Conservation (phyloP, 1,140 invertebrate species). For the Diabrotica undecimpunctata region DNA sequence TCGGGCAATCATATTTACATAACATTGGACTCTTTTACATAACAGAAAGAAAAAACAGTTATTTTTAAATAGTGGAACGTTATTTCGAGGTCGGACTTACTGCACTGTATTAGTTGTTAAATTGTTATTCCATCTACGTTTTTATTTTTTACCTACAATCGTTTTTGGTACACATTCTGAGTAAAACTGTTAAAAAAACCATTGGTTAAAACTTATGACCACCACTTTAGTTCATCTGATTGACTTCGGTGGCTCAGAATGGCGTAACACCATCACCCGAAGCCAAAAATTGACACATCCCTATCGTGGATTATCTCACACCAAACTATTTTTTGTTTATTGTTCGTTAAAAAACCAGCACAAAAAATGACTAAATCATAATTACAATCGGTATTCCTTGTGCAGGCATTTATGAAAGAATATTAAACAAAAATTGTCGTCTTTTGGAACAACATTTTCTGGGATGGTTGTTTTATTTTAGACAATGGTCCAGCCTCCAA, state of each 20-base stretch:
- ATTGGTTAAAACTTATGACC: slow-evolving; percentile 27
- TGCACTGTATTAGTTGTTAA: too few species aligned
- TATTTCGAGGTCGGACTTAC: too few species aligned
- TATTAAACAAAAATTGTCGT: slow-evolving; percentile 1
- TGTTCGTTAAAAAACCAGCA: too few species aligned
- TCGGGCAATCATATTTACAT: too few species aligned
- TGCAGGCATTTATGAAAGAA: not conserved
- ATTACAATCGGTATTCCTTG: too few species aligned
- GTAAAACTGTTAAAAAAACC: slow-evolving; percentile 31
- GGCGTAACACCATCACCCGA: slow-evolving; percentile 37
- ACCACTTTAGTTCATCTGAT: slow-evolving; percentile 26
- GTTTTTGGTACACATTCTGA: slow-evolving; percentile 14
- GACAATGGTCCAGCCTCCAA: slow-evolving; percentile 43
- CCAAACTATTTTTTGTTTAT: not conserved
- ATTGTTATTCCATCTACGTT: not conserved
- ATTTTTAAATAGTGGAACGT: too few species aligned
- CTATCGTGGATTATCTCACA: not conserved
- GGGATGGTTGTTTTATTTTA: slow-evolving; percentile 21
- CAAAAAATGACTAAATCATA: too few species aligned
- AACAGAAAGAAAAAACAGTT: too few species aligned
- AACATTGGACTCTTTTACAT: too few species aligned
- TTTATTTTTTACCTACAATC: not conserved
- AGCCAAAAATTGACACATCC: slow-evolving; percentile 32
- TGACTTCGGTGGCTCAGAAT: slow-evolving; percentile 43
- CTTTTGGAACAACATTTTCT: not conserved